These are phyloP conservation scores for Distichodus sexfasciatus DNA, from an alignment of 2,797 vertebrate genomes.

Conservation along the genomic window DNA sequence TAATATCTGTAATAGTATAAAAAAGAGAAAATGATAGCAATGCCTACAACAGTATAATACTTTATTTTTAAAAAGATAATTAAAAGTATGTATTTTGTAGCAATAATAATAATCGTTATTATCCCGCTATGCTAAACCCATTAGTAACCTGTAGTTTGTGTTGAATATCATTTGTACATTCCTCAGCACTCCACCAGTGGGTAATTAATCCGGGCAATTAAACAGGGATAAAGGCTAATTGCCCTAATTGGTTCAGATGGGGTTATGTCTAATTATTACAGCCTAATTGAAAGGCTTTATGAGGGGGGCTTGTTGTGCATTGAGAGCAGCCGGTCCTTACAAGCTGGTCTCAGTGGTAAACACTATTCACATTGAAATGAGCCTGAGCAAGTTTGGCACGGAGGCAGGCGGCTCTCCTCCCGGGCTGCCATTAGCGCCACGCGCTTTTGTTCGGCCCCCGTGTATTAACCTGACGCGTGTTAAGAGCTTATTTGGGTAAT, in stretches of 20 bases:
- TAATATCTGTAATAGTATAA: no score
- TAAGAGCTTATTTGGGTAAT: conserved; percentile 66
- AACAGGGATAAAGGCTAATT: conserved; percentile 74
- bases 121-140: neutral
- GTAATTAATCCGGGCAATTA: conserved; percentile 79
- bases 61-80: neutral
- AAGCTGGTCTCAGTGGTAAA: conserved; percentile 71
- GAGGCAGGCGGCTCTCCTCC: conserved; percentile 66
- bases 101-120: neutral
- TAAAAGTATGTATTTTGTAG: neutral
- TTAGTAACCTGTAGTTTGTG: conserved; percentile 37
- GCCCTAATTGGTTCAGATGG: conserved; percentile 68
- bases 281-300: conserved; percentile 74
- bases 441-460: conserved; percentile 60
- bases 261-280: conserved; percentile 59
- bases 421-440: conserved; percentile 52
- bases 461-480: conserved; percentile 72
- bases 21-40: neutral
- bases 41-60: neutral
- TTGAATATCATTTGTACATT: conserved; percentile 58
- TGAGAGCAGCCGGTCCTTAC: conserved; percentile 59
- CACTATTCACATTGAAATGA: conserved; percentile 83
- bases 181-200: conserved; percentile 70
- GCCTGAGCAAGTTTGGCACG: conserved; percentile 71
- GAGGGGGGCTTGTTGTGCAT: conserved; percentile 63